Conservation (phyloP, 2,113 vertebrate genomes). For the Oostethus manadensis region DNA sequence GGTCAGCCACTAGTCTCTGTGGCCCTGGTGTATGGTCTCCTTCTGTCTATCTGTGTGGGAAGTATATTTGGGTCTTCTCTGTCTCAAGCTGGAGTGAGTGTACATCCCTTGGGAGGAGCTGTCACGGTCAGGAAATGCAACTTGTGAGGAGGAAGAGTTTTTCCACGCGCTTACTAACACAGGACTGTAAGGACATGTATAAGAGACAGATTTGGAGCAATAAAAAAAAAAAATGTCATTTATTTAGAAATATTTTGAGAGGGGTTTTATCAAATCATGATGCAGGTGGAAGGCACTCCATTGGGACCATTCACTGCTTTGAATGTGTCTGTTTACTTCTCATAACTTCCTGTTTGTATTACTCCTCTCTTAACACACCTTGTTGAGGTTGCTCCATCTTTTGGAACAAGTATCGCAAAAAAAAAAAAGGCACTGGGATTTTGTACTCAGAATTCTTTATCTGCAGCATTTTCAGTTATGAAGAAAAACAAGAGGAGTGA, state of each 20-base stretch:
- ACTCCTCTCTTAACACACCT: too few species aligned
- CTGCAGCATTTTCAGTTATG: too few species aligned
- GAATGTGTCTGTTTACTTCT: too few species aligned
- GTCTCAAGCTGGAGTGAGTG: conserved; percentile 77
- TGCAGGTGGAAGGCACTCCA: conserved; percentile 15
- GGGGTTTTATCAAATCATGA: conserved; percentile 36
- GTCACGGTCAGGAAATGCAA: conserved; percentile 72
- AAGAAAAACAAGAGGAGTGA: too few species aligned
- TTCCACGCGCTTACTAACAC: conserved; percentile 38
- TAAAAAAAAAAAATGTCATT: conserved; percentile 17
- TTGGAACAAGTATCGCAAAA: too few species aligned
- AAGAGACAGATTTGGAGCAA: conserved; percentile 16
- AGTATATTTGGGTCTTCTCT: conserved; percentile 68
- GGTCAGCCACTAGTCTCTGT: conserved; percentile 64
- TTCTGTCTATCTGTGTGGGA: conserved; percentile 55
- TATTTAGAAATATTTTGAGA: conserved; percentile 39
- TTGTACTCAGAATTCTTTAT: too few species aligned
- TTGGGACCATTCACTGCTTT: too few species aligned
- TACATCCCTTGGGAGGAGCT: conserved; percentile 75
- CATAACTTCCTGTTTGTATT: too few species aligned
- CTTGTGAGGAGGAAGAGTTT: conserved; percentile 32
- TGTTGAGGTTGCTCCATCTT: too few species aligned
- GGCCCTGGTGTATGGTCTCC: conserved; percentile 41
- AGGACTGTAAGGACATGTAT: conserved; percentile 48
- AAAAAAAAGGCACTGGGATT: too few species aligned